Conservation (phyloP, 2,888 invertebrate species). For the Hemithea aestivaria region DNA sequence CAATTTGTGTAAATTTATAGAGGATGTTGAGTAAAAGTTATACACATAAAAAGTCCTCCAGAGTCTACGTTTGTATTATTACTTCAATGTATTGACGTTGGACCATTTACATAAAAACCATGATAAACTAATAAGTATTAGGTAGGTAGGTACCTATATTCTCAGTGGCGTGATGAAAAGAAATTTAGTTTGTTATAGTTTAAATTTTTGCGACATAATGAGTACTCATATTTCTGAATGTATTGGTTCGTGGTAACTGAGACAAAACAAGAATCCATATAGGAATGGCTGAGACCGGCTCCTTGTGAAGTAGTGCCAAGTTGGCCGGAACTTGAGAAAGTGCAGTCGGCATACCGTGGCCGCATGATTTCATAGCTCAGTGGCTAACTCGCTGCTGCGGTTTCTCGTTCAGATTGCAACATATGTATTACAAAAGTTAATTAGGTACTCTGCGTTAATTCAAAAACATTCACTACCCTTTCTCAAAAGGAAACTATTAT, state of each 20-base stretch:
- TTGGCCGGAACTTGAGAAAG: slow-evolving; percentile 60
- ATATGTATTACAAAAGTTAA: slow-evolving; percentile 27
- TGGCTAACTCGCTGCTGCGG: slow-evolving; percentile 56
- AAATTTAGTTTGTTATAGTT: no score
- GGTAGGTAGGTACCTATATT: no score
- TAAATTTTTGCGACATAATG: no score
- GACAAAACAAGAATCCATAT: neutral
- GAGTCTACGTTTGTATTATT: no score
- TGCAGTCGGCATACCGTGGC: slow-evolving; percentile 62
- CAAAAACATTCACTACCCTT: slow-evolving; percentile 15
- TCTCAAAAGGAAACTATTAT: neutral
- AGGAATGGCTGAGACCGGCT: slow-evolving; percentile 2
- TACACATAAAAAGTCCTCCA: no score
- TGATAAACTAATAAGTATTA: no score
- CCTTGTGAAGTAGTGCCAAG: slow-evolving; percentile 19
- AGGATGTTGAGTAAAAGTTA: no score
- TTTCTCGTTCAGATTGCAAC: slow-evolving; percentile 59
- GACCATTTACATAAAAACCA: no score
- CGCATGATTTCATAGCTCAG: slow-evolving; percentile 73
- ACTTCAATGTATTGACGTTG: no score
- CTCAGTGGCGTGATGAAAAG: no score
- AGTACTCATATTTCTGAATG: no score
- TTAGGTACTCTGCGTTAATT: slow-evolving; percentile 2
- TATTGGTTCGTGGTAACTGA: neutral
- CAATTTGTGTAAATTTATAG: no score